Conservation (phyloP, 2,888 invertebrate species). For the Cryptus armator region DNA sequence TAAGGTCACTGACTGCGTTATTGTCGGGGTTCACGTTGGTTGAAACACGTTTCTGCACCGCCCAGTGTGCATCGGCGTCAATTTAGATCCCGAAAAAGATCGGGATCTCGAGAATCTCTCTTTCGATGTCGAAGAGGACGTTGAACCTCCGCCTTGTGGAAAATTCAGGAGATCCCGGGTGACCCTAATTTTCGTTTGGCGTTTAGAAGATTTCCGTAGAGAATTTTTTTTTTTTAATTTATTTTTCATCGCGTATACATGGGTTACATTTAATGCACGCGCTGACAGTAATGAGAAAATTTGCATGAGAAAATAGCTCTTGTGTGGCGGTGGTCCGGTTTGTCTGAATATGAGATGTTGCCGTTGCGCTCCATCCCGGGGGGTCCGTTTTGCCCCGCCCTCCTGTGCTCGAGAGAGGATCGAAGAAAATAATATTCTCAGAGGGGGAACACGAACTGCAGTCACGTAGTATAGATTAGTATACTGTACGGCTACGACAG, state of each 20-base stretch:
- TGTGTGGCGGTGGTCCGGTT: neutral
- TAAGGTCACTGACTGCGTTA: too few species aligned
- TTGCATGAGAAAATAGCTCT: conserved; percentile 1
- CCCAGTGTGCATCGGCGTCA: too few species aligned
- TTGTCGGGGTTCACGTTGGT: too few species aligned
- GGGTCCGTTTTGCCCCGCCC: conserved; percentile 4
- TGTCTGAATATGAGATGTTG: neutral
- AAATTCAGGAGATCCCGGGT: too few species aligned
- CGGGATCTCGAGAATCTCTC: too few species aligned
- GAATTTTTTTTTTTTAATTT: too few species aligned
- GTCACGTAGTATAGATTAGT: conserved; percentile 20
- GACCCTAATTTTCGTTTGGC: too few species aligned
- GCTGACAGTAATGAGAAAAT: neutral
- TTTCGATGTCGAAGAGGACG: too few species aligned
- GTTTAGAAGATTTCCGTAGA: too few species aligned
- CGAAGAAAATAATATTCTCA: conserved; percentile 64
- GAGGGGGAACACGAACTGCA: conserved; percentile 43
- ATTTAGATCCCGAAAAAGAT: too few species aligned
- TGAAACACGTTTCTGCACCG: too few species aligned
- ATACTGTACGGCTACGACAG: conserved; percentile 32
- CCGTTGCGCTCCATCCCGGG: neutral
- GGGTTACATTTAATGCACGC: neutral
- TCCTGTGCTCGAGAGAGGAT: conserved; percentile 50
- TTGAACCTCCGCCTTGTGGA: too few species aligned
- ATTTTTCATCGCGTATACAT: neutral